Percentiles rank a stretch among this genome's conserved stretches.
phyloP scores from a whole-genome alignment of 2,113 vertebrate species.

The Sceloporus undulatus region DNA sequence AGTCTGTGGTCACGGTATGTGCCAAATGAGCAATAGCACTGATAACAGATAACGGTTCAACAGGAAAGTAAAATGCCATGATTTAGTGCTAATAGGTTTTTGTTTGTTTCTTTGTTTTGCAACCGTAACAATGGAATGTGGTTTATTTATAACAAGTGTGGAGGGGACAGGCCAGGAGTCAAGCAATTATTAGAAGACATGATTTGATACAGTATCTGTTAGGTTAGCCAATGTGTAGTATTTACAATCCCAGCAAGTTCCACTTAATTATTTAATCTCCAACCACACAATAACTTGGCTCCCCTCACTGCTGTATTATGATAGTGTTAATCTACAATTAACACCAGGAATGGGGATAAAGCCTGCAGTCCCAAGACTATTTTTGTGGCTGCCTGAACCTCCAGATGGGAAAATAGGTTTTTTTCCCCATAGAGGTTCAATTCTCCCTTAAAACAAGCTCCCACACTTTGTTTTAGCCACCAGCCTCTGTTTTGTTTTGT shows the following conservation, averaged over 20 bases:
- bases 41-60: not conserved
- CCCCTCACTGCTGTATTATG: not conserved
- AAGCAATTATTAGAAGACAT: not conserved
- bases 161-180: not conserved
- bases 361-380: too few species aligned
- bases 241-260: not conserved
- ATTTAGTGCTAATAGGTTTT: not conserved
- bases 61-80: not conserved
- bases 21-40: not conserved
- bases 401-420: too few species aligned
- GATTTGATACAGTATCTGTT: not conserved
- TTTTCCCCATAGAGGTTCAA: too few species aligned
- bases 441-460: too few species aligned
- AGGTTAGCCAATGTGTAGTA: not conserved
- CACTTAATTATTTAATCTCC: not conserved
- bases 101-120: not conserved
- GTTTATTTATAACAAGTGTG: not conserved
- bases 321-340: not conserved
- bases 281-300: not conserved
- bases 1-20: not conserved
- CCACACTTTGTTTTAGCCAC: too few species aligned
- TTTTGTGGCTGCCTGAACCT: too few species aligned
- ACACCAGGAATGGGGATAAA: too few species aligned
- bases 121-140: not conserved
- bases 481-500: too few species aligned